phyloP scores from a whole-genome alignment of 2,797 vertebrate species.

The Nyctalus aviator region DNA sequence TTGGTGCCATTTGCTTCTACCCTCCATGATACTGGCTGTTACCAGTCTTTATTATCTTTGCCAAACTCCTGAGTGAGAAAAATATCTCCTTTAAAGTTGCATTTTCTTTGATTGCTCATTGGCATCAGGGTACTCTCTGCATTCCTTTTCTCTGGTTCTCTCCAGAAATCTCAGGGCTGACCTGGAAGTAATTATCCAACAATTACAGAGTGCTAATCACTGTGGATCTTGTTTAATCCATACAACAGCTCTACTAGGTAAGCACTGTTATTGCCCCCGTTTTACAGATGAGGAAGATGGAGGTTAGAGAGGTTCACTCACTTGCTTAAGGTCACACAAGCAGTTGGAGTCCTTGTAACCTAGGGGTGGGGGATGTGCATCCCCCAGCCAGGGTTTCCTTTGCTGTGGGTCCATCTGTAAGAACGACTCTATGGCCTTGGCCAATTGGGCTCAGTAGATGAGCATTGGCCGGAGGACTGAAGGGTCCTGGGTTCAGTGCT shows the following conservation, averaged over 20 bases:
- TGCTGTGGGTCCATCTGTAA: neutral
- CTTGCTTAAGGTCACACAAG: neutral
- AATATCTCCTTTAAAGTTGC: neutral
- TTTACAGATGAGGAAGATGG: neutral
- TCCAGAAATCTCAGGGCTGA: neutral
- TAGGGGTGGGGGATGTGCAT: neutral
- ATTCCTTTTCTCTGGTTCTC: neutral
- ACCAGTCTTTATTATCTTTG: neutral
- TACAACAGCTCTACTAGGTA: neutral
- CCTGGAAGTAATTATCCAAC: neutral
- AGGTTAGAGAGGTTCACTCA: neutral
- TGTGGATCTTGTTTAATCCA: neutral
- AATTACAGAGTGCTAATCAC: too few relatives aligned
- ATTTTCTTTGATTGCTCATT: constrained; percentile 12
- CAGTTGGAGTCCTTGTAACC: neutral
- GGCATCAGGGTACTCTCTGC: neutral
- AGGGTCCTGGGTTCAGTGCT: too few relatives aligned
- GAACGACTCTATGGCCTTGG: neutral
- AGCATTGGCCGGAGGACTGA: neutral
- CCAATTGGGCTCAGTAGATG: neutral
- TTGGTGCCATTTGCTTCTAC: neutral
- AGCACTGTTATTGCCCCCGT: neutral
- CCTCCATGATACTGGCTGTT: neutral
- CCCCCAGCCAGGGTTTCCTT: neutral
- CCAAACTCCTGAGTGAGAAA: neutral